These are phyloP conservation scores for Formicarius rufipectus DNA, from an alignment of 2,113 vertebrate species.

Conservation along the genomic window DNA sequence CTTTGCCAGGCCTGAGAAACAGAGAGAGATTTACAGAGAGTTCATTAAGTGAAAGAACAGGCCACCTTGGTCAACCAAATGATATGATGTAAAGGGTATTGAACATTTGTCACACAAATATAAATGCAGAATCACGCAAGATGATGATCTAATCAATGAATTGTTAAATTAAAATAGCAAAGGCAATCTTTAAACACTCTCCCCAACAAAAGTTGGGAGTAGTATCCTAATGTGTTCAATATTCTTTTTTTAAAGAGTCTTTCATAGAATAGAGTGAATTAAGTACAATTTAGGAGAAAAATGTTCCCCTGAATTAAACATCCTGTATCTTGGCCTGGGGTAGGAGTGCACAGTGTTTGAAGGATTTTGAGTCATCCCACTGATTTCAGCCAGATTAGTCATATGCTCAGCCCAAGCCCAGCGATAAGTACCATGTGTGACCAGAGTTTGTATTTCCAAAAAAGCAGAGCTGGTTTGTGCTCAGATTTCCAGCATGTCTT, in stretches of 20 bases:
- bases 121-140: background rate
- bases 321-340: background rate
- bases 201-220: background rate
- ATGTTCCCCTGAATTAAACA: accelerated
- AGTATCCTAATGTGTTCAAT: background rate
- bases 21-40: background rate
- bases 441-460: background rate
- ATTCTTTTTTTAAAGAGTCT: background rate
- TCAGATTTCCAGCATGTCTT: background rate
- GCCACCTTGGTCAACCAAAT: background rate
- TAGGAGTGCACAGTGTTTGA: background rate
- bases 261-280: background rate
- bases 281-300: background rate
- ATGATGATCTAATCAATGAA: background rate
- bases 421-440: background rate
- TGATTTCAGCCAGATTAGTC: conserved; percentile 15
- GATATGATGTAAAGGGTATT: background rate
- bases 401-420: background rate
- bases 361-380: background rate
- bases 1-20: background rate
- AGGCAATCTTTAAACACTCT: background rate
- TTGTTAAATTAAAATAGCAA: background rate
- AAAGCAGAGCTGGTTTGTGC: background rate
- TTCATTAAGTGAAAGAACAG: background rate
- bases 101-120: background rate